Conservation (phyloP, 2,888 invertebrate species). For the Hydropsyche betteni region DNA sequence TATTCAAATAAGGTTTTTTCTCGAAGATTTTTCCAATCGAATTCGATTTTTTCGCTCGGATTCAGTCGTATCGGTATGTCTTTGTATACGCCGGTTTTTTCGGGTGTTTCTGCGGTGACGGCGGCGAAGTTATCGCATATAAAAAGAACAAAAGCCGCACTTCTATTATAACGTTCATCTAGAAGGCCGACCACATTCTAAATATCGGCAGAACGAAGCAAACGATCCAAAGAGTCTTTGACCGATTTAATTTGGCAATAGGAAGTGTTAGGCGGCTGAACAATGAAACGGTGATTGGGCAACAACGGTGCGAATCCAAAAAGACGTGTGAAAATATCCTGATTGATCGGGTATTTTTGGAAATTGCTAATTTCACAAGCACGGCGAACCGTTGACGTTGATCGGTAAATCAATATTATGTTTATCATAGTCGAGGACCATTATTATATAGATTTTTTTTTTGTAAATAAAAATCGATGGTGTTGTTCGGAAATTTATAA, state of each 20-base stretch:
- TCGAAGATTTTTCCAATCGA: no score
- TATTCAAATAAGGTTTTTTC: no score
- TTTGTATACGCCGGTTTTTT: neutral
- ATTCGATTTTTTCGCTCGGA: neutral
- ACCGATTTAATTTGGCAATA: slow-evolving; percentile 52
- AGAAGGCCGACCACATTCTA: slow-evolving; percentile 52
- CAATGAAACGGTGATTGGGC: slow-evolving; percentile 23
- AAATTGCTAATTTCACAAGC: no score
- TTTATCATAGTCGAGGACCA: no score
- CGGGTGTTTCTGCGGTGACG: slow-evolving; percentile 4
- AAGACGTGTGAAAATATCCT: no score
- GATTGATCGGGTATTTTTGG: no score
- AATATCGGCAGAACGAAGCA: slow-evolving; percentile 47
- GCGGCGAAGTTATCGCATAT: slow-evolving; percentile 6
- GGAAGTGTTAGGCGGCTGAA: slow-evolving; percentile 40
- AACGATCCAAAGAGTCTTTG: slow-evolving; percentile 48
- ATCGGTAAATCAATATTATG: no score
- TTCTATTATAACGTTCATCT: slow-evolving; percentile 50
- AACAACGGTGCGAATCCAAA: no score
- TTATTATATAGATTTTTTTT: no score
- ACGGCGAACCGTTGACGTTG: no score
- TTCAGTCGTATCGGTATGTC: neutral
- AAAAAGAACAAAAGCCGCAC: slow-evolving; percentile 36
- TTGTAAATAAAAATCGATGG: no score
- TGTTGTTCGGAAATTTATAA: no score